These are phyloP conservation scores for Chouioia cunea DNA, from an alignment of 2,888 invertebrate species.

Conservation along the genomic window DNA sequence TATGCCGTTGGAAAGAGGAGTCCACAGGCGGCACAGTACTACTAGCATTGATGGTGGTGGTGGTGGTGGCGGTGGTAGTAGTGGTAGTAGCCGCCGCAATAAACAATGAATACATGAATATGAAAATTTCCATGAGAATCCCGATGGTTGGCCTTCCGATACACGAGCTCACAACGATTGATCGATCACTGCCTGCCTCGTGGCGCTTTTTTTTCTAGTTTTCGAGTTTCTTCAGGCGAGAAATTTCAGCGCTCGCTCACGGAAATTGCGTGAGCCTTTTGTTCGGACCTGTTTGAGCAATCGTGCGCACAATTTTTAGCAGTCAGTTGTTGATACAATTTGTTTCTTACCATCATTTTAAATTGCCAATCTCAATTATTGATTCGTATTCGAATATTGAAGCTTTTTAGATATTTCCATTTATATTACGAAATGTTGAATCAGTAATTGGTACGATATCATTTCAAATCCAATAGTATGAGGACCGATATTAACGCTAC, in stretches of 20 bases:
- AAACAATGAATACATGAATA: constrained; percentile 64
- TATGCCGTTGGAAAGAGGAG: constrained; percentile 41
- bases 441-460: no score
- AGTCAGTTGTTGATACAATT: no score
- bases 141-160: constrained; percentile 35
- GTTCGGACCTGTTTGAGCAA: no score
- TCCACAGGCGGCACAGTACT: constrained; percentile 19
- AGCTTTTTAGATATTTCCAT: no score
- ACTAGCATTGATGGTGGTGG: no score
- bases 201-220: background rate
- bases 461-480: no score
- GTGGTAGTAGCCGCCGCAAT: constrained; percentile 50
- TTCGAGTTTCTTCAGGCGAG: constrained; percentile 15
- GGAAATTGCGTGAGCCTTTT: constrained; percentile 23
- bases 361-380: no score
- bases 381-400: no score
- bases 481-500: no score
- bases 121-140: constrained; percentile 60
- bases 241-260: constrained; percentile 12
- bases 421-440: no score
- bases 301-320: no score
- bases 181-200: constrained; percentile 34
- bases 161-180: constrained; percentile 20
- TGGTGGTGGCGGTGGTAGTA: background rate
- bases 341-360: no score